Percentiles rank a stretch among this genome's conserved stretches.
Conservation (phyloP, 2,797 vertebrate species). For the Peromyscus eremicus region DNA sequence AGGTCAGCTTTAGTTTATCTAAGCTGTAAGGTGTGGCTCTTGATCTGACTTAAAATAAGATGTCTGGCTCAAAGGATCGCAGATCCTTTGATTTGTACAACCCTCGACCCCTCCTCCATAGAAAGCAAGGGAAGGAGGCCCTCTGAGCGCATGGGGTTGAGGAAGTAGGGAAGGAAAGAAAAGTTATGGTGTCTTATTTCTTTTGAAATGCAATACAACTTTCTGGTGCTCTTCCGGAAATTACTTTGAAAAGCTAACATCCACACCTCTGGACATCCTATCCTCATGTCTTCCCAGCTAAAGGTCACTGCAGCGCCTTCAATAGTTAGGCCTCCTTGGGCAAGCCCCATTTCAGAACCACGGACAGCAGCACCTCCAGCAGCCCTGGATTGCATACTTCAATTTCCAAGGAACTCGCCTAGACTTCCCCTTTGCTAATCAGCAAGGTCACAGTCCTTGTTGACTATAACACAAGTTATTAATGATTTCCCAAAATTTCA, state of each 20-base stretch:
- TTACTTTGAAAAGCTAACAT: background rate
- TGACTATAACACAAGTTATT: background rate
- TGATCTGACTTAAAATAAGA: background rate
- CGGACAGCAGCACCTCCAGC: conserved; percentile 52
- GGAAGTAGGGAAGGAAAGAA: background rate
- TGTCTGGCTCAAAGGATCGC: background rate
- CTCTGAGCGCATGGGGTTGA: background rate
- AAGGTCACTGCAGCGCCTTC: conserved; percentile 56
- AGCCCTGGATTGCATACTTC: accelerated
- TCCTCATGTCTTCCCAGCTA: conserved; percentile 53
- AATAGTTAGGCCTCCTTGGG: conserved; percentile 75
- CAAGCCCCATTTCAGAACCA: conserved; percentile 72
- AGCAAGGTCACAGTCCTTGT: background rate
- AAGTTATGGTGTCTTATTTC: conserved; percentile 9
- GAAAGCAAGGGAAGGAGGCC: background rate
- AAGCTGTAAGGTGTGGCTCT: background rate
- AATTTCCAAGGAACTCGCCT: conserved; percentile 8
- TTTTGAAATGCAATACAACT: conserved; percentile 2
- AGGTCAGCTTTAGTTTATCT: conserved; percentile 38
- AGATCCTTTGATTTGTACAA: background rate
- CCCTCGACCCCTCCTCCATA: background rate
- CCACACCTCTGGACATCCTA: conserved; percentile 83
- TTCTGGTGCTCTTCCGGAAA: background rate
- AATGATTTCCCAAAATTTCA: background rate
- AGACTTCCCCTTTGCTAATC: background rate